These are phyloP conservation scores for Chydorus sphaericus DNA, from an alignment of 2,888 invertebrate species.

Conservation along the genomic window DNA sequence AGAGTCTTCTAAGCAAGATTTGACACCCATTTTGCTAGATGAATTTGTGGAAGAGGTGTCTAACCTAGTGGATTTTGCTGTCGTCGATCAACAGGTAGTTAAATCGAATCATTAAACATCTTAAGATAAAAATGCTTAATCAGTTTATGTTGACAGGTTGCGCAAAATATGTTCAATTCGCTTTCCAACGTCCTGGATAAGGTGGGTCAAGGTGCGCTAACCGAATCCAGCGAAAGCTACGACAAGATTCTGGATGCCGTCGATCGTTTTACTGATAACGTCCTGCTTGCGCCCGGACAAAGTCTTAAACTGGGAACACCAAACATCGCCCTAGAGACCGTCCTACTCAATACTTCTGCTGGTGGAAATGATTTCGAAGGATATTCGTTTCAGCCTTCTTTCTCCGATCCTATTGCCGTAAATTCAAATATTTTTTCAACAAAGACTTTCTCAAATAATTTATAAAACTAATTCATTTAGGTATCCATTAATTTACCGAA, in stretches of 20 bases:
- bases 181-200: conserved; percentile 18
- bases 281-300: neutral
- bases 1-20: neutral
- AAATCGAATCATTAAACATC: neutral
- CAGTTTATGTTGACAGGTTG: conserved; percentile 12
- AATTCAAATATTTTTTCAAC: neutral
- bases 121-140: neutral
- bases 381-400: neutral
- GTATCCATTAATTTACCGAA: conserved; percentile 12
- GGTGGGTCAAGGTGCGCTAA: conserved; percentile 15
- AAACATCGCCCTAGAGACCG: conserved; percentile 12
- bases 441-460: neutral
- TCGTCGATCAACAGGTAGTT: conserved; percentile 15
- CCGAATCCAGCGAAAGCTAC: conserved; percentile 5
- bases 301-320: conserved; percentile 4
- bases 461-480: neutral
- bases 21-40: neutral
- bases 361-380: neutral
- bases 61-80: conserved; percentile 15
- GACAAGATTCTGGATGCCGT: conserved; percentile 9
- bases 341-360: neutral
- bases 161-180: conserved; percentile 16
- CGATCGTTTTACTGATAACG: conserved; percentile 7
- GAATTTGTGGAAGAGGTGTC: conserved; percentile 15
- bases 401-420: neutral